A percentile compares a stretch with the other conserved stretches of the same genome.
Conservation (phyloP, 2,888 invertebrate genomes). For the Spodoptera littoralis region DNA sequence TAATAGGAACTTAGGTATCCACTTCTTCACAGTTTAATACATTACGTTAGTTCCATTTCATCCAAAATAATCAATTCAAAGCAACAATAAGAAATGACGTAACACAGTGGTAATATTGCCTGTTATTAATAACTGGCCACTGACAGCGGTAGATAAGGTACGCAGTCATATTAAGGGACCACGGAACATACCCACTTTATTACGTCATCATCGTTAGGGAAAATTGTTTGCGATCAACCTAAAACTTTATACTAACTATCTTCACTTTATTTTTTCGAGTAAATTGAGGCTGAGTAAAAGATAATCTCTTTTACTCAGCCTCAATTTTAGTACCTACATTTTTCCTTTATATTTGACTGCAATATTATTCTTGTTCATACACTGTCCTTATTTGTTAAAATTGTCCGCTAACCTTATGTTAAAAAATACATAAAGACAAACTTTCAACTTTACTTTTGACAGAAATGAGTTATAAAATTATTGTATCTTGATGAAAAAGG, state of each 20-base stretch:
- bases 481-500: conserved; percentile 41
- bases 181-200: conserved; percentile 58
- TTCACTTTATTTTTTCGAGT: not conserved
- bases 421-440: no score
- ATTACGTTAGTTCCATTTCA: conserved; percentile 7
- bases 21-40: no score
- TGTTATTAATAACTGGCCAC: conserved; percentile 67
- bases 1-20: no score
- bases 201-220: conserved; percentile 62
- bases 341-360: no score
- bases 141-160: conserved; percentile 66
- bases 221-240: conserved; percentile 59
- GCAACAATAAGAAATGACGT: conserved; percentile 44
- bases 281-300: no score
- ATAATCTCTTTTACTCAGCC: no score
- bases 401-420: no score
- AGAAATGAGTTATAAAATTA: conserved; percentile 48
- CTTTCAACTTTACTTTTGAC: conserved; percentile 2
- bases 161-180: conserved; percentile 57
- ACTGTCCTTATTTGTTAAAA: no score
- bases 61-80: conserved; percentile 27
- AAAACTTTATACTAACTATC: conserved; percentile 47
- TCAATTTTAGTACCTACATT: no score
- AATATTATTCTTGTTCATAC: no score
- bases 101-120: conserved; percentile 49